Evolutionary conservation across 2,888 invertebrate genomes (phyloP).

Genomic region (Cryptophagus acutangulus): DNA sequence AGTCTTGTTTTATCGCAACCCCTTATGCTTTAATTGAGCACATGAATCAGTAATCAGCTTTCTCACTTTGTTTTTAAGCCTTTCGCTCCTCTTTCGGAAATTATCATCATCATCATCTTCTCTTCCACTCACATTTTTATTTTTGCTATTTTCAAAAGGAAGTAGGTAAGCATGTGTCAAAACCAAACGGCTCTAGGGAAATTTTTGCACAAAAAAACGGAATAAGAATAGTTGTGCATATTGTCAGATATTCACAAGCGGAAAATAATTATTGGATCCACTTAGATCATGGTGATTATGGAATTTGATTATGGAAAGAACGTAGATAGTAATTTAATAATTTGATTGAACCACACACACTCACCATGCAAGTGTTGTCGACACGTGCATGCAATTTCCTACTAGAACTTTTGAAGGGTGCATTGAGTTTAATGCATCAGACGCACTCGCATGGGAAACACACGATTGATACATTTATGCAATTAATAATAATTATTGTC

Average conservation of each 20-base stretch:
- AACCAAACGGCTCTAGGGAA: no score
- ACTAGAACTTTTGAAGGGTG: constrained; percentile 1
- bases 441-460: neutral
- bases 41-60: constrained; percentile 41
- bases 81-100: neutral
- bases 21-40: constrained; percentile 43
- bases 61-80: constrained; percentile 36
- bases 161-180: constrained; percentile 7
- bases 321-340: constrained; percentile 29
- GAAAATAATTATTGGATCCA: no score
- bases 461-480: no score
- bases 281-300: no score
- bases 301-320: no score
- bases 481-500: neutral
- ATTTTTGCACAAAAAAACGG: no score
- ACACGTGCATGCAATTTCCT: constrained; percentile 27
- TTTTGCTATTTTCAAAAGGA: neutral
- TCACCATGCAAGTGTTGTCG: constrained; percentile 26
- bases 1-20: constrained; percentile 37
- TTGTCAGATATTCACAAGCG: no score
- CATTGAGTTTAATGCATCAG: constrained; percentile 2
- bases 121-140: constrained; percentile 2
- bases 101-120: constrained; percentile 12
- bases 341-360: constrained; percentile 22
- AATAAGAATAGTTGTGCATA: no score